A percentile compares a stretch with the other conserved stretches of the same genome.
Evolutionary conservation across 2,888 invertebrate species (phyloP).

Genomic region (Eupithecia inturbata): DNA sequence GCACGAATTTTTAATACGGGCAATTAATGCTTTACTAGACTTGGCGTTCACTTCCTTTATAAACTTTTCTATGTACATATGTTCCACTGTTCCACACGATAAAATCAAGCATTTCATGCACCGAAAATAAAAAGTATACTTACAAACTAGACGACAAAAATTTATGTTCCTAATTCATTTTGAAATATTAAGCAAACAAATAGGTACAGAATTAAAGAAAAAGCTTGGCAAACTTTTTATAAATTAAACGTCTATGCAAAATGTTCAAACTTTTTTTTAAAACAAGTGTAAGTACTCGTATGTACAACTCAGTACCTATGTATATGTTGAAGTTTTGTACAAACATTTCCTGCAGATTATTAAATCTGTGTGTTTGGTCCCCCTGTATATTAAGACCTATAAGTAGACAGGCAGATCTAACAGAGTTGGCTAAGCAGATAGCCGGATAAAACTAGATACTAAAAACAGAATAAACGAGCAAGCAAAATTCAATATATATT

Average conservation of each 20-base stretch:
- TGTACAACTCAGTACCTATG: background rate
- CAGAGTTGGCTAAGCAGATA: background rate
- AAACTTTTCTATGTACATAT: background rate
- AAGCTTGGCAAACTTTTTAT: background rate
- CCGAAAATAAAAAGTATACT: background rate
- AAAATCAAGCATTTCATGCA: slow-evolving; percentile 4
- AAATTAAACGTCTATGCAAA: too few relatives aligned
- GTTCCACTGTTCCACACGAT: slow-evolving; percentile 5
- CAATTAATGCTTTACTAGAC: slow-evolving; percentile 19
- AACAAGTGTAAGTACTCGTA: background rate
- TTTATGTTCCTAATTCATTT: background rate
- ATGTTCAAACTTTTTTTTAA: background rate
- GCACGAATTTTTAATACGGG: slow-evolving; percentile 26
- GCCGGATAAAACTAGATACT: background rate
- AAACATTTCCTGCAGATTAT: slow-evolving; percentile 12
- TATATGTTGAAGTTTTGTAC: background rate
- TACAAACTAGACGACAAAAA: background rate
- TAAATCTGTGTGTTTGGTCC: slow-evolving; percentile 42
- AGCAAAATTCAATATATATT: too few relatives aligned
- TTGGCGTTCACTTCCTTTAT: slow-evolving; percentile 8
- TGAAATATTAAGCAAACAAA: background rate
- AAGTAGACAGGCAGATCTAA: slow-evolving; percentile 46
- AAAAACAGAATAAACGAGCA: background rate
- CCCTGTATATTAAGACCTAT: slow-evolving; percentile 25
- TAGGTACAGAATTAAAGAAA: background rate